phyloP scores from a whole-genome alignment of 2,797 vertebrate genomes.

The Helostoma temminkii region DNA sequence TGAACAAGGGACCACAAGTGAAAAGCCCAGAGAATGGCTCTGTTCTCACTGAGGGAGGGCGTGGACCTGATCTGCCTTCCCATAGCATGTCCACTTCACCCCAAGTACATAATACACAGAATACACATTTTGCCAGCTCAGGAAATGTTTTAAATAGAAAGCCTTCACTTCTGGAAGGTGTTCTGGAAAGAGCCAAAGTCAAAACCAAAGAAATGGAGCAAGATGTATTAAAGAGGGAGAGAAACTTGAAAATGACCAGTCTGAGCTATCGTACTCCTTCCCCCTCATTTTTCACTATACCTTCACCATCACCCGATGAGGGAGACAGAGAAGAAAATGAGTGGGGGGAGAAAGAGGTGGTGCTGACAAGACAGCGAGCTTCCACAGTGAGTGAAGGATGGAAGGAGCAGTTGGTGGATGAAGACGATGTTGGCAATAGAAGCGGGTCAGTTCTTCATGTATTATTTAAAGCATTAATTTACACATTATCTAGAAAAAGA shows the following conservation, averaged over 20 bases:
- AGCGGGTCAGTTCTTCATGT: slow-evolving; percentile 70
- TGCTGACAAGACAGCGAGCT: slow-evolving; percentile 51
- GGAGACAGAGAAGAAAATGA: slow-evolving; percentile 65
- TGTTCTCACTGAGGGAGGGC: slow-evolving; percentile 47
- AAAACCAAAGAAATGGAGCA: slow-evolving; percentile 62
- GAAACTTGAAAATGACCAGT: slow-evolving; percentile 9
- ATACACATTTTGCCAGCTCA: background rate
- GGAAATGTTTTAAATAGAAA: slow-evolving; percentile 1
- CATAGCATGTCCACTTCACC: background rate
- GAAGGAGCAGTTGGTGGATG: slow-evolving; percentile 81
- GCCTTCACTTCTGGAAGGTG: slow-evolving; percentile 65
- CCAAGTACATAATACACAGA: background rate
- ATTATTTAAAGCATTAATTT: background rate
- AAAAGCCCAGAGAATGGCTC: slow-evolving; percentile 75
- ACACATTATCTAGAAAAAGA: background rate
- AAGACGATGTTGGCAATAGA: slow-evolving; percentile 70
- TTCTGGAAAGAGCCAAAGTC: slow-evolving; percentile 78
- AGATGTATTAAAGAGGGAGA: slow-evolving; percentile 41
- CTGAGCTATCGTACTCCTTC: slow-evolving; percentile 34
- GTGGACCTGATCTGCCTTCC: background rate
- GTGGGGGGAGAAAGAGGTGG: slow-evolving; percentile 69
- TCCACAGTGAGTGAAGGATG: slow-evolving; percentile 65
- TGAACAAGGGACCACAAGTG: slow-evolving; percentile 45
- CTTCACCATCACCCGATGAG: slow-evolving; percentile 60
- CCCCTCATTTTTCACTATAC: slow-evolving; percentile 50